These are phyloP conservation scores for Diachasmimorpha longicaudata DNA, from an alignment of 1,140 invertebrate species.

Conservation along the genomic window DNA sequence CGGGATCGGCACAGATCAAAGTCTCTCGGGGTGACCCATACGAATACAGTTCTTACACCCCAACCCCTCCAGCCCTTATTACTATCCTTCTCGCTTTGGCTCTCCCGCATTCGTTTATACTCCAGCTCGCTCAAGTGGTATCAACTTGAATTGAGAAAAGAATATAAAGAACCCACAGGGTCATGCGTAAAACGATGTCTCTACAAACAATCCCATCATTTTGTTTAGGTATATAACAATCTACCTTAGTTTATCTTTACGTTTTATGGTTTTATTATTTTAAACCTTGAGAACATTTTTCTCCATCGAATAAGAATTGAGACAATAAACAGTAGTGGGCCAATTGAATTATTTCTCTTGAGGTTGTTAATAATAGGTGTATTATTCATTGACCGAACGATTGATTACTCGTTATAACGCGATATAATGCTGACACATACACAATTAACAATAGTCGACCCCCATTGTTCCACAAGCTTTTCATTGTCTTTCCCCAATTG, in stretches of 20 bases:
- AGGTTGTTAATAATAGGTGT: no score
- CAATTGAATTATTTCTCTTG: no score
- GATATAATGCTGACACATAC: constrained; percentile 39
- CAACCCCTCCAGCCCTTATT: not conserved
- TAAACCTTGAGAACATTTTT: no score
- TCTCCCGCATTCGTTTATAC: constrained; percentile 54
- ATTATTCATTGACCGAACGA: not conserved
- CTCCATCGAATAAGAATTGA: not conserved
- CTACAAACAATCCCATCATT: constrained; percentile 61
- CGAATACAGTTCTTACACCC: constrained; percentile 3
- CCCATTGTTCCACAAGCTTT: constrained; percentile 5
- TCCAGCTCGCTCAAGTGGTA: constrained; percentile 61
- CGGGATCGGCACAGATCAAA: constrained; percentile 52
- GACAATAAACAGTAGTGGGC: no score
- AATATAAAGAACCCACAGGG: constrained; percentile 60
- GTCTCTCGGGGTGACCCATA: constrained; percentile 38
- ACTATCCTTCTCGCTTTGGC: constrained; percentile 25
- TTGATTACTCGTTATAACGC: constrained; percentile 47
- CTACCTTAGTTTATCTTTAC: constrained; percentile 29
- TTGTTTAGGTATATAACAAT: constrained; percentile 62
- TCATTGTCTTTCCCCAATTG: constrained; percentile 19
- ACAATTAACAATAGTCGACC: not conserved
- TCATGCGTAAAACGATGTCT: constrained; percentile 64
- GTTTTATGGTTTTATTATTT: constrained; percentile 2
- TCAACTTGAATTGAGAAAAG: constrained; percentile 58